Conservation (phyloP, 2,113 vertebrate genomes). For the Crypturellus undulatus region DNA sequence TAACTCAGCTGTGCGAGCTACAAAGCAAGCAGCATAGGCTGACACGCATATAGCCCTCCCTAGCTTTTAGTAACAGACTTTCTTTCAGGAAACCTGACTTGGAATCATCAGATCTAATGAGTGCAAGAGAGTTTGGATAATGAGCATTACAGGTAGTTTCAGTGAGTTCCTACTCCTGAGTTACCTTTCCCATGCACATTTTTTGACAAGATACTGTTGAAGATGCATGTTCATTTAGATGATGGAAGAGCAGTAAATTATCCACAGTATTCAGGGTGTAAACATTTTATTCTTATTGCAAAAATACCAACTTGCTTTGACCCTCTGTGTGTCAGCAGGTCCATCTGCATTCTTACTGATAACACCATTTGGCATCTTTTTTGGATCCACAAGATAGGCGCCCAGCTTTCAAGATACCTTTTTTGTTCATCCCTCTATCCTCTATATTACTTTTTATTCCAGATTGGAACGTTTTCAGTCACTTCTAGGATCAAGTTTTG, state of each 20-base stretch:
- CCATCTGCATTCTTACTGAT: neutral
- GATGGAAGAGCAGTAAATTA: neutral
- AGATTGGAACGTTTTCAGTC: neutral
- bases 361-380: neutral
- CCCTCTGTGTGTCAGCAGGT: neutral
- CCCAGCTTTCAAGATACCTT: neutral
- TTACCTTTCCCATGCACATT: neutral
- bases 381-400: neutral
- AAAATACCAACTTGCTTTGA: neutral
- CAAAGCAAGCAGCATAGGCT: neutral
- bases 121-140: neutral
- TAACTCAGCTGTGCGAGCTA: neutral
- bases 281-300: neutral
- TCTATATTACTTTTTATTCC: neutral
- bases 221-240: neutral
- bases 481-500: neutral
- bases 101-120: neutral
- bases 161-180: neutral
- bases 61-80: neutral
- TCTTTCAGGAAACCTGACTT: neutral
- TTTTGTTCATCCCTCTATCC: neutral
- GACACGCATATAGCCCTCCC: neutral
- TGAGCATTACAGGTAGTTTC: neutral
- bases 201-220: neutral
- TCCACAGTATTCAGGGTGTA: neutral